phyloP scores from a whole-genome alignment of 2,888 invertebrate genomes.

The Tenthredo notha region DNA sequence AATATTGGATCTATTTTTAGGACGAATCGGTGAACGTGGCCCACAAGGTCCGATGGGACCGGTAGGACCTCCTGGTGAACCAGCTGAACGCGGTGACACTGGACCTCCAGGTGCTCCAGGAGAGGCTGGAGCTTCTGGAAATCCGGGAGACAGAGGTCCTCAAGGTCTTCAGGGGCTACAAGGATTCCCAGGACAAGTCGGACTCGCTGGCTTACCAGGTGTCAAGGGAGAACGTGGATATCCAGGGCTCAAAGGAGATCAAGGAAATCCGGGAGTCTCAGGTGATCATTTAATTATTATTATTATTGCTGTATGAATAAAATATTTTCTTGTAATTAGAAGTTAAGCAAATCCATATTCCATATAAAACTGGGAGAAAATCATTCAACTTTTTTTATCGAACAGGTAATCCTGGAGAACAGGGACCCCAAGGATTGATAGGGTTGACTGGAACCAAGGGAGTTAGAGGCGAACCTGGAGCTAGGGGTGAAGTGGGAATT shows the following conservation, averaged over 20 bases:
- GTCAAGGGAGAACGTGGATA: conserved; percentile 88
- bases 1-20: conserved; percentile 69
- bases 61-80: conserved; percentile 89
- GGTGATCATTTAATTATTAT: conserved; percentile 73
- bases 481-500: conserved; percentile 87
- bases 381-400: neutral
- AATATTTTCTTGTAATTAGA: neutral
- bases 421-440: conserved; percentile 82
- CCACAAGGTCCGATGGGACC: conserved; percentile 88
- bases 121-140: conserved; percentile 87
- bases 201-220: conserved; percentile 85
- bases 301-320: neutral
- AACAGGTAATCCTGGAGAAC: conserved; percentile 83
- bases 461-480: conserved; percentile 87
- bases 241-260: conserved; percentile 86
- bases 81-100: conserved; percentile 89
- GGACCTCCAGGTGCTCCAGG: conserved; percentile 87
- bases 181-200: conserved; percentile 86
- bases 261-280: conserved; percentile 84
- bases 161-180: conserved; percentile 86
- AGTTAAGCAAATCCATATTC: neutral
- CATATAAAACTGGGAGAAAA: neutral
- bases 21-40: conserved; percentile 88
- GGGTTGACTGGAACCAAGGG: conserved; percentile 87
- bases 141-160: conserved; percentile 87